Evolutionary conservation across 2,888 invertebrate species (phyloP), one percentile per base, ranked within the genome.

Genomic region (Drosophila bunnanda): DNA sequence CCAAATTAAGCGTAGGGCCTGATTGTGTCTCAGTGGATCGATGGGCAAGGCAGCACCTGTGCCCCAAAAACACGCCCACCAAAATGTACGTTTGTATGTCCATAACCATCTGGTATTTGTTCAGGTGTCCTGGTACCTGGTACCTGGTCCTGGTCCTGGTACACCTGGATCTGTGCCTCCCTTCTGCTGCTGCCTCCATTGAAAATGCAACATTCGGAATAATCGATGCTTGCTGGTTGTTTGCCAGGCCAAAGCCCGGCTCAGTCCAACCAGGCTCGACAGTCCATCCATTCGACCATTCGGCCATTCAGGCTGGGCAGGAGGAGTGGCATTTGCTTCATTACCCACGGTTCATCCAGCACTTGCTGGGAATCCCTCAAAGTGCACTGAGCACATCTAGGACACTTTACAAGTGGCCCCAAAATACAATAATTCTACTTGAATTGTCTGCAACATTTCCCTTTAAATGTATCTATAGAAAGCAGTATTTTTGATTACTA

Each of bases 201-300:
- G 13, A 41, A 59, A 34, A 53, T 53, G 30, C 32, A 39, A 28
- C 54, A 67, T 66, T 67, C 66, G 39, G 28, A 67, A 66, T 67
- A 67, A 67, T 66, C 67, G 67, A 66, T 67, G 67, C 48, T 66
- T 39, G 39, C 55, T 67, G 46, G 28, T 57, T 39, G 67, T 68
- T 67, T 67, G 56, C 67, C 56, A 36, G 43, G n/a, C 55, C 54
- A 39, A 32, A 54, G 4, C 36, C 50, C 61, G 34, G 56, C 46
- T 53, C 57, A 57, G 32, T 48, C 28, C 50, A 54, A 39, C 53
- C n/a, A n/a, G n/a, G n/a, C n/a, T n/a, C 30, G 44, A 30, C 46
- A 34, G 17, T 48, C 48, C 39, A 39, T 30, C 60, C 54, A 38
- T 44, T 52, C 50, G 50, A 15, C 54, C 70, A 34, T 44, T 56